phyloP scores from a whole-genome alignment of 2,797 vertebrate genomes.

The Pelochelys cantorii region DNA sequence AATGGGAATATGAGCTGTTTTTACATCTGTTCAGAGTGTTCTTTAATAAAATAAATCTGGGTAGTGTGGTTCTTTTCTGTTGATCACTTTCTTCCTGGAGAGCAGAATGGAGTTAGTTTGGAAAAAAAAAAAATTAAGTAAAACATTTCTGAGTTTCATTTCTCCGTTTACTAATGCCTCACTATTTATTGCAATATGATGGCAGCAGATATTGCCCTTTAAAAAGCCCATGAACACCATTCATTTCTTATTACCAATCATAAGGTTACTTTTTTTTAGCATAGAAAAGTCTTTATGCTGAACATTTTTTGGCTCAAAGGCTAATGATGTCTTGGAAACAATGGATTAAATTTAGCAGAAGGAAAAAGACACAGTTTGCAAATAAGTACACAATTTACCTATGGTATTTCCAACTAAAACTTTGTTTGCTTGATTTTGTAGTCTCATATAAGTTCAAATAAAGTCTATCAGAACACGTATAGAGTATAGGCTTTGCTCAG shows the following conservation, averaged over 20 bases:
- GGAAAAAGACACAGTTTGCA: constrained; percentile 75
- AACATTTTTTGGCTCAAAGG: constrained; percentile 77
- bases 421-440: constrained; percentile 64
- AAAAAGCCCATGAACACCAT: constrained; percentile 76
- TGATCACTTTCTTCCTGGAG: constrained; percentile 26
- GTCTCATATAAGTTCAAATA: constrained; percentile 36
- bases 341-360: constrained; percentile 76
- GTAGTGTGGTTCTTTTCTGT: not conserved
- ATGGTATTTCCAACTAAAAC: constrained; percentile 38
- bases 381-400: constrained; percentile 42
- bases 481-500: constrained; percentile 16
- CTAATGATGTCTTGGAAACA: constrained; percentile 81
- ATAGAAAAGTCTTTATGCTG: constrained; percentile 70
- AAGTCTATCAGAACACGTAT: constrained; percentile 33
- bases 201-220: constrained; percentile 68
- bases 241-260: constrained; percentile 67
- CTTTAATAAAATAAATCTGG: not conserved
- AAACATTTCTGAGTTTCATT: not conserved
- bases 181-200: constrained; percentile 47
- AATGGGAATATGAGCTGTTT: not conserved
- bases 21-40: not conserved
- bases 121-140: constrained; percentile 25
- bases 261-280: constrained; percentile 73
- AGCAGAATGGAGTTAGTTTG: constrained; percentile 51
- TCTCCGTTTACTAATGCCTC: constrained; percentile 42